A percentile compares a stretch with the other conserved stretches of the same genome.
Conservation (phyloP, 1,140 invertebrate species). For the Saccostrea echinata region DNA sequence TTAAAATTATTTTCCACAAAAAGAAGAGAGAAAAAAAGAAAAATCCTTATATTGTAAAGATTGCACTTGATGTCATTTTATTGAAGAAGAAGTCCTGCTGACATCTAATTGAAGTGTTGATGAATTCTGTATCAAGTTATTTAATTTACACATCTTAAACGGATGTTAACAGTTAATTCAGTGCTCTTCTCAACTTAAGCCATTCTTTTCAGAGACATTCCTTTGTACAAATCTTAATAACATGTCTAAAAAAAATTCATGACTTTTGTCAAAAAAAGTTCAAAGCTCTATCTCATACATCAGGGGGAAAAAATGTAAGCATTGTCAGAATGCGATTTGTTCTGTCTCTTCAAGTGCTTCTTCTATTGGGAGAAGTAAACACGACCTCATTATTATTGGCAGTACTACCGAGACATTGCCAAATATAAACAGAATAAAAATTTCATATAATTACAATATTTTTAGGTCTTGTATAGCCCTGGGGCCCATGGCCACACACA, state of each 20-base stretch:
- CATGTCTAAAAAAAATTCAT: slow-evolving; percentile 23
- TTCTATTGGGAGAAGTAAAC: slow-evolving; percentile 9
- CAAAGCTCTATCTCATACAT: slow-evolving; percentile 28
- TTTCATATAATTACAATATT: slow-evolving; percentile 36
- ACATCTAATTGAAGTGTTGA: slow-evolving; percentile 3
- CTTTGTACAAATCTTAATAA: slow-evolving; percentile 25
- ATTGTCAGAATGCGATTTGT: slow-evolving; percentile 12
- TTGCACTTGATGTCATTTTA: slow-evolving; percentile 1
- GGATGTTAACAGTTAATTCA: slow-evolving; percentile 34
- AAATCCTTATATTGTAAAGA: background rate
- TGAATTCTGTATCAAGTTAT: slow-evolving; percentile 17
- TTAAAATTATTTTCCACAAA: background rate
- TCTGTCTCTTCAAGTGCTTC: slow-evolving; percentile 13
- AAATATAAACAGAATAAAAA: slow-evolving; percentile 31
- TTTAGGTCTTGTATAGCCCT: slow-evolving; percentile 5
- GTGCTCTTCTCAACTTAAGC: background rate
- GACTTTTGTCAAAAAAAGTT: slow-evolving; percentile 34
- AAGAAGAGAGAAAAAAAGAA: background rate
- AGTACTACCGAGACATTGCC: slow-evolving; percentile 2
- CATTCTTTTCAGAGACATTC: slow-evolving; percentile 15
- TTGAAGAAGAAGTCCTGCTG: background rate
- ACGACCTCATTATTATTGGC: background rate
- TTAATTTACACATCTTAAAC: slow-evolving; percentile 36
- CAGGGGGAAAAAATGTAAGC: slow-evolving; percentile 18
- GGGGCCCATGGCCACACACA: slow-evolving; percentile 19